These are phyloP conservation scores for Helicoverpa zea DNA, from an alignment of 1,140 invertebrate genomes.

Conservation along the genomic window DNA sequence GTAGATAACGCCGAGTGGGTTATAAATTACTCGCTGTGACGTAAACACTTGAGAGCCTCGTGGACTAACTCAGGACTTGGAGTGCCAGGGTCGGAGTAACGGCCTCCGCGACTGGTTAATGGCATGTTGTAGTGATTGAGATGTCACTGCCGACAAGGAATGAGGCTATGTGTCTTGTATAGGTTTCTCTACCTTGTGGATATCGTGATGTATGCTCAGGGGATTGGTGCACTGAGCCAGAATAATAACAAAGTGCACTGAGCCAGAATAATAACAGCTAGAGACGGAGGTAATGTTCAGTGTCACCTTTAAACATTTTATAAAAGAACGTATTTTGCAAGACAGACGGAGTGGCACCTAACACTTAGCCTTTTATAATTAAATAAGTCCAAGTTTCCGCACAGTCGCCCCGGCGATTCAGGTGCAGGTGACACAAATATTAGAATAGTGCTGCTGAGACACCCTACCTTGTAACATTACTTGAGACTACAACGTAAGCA, in stretches of 20 bases:
- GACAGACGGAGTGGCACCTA: neutral
- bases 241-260: neutral
- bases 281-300: neutral
- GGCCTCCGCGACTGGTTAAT: too few relatives aligned
- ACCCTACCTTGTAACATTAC: neutral
- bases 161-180: too few relatives aligned
- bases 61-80: neutral
- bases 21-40: constrained; percentile 6
- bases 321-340: neutral
- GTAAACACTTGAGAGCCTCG: neutral
- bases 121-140: too few relatives aligned
- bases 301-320: neutral
- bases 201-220: too few relatives aligned
- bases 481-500: neutral
- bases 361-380: neutral
- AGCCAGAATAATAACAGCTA: constrained; percentile 8
- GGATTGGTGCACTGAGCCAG: neutral
- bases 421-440: neutral
- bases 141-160: too few relatives aligned
- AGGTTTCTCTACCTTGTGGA: too few relatives aligned
- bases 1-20: constrained; percentile 25
- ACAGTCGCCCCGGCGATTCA: neutral
- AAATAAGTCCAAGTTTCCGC: neutral
- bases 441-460: neutral
- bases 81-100: too few relatives aligned